Base-by-base conservation (phyloP, 2,113 vertebrate species). In the Globicephala melas region DNA sequence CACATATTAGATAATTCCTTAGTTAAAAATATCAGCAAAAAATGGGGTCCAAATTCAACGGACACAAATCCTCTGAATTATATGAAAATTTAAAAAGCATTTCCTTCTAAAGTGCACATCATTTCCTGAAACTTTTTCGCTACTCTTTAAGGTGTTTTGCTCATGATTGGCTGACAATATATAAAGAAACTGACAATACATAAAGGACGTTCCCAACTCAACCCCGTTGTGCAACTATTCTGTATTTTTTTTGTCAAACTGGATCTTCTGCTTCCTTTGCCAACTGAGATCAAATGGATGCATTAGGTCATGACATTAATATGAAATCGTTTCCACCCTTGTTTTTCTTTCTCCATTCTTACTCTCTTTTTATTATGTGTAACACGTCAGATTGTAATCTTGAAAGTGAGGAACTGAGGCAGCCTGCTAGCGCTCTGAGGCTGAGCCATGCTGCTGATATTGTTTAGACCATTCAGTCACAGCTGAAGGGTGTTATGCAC, bases 251-350 rank as follows among this genome's bases (percentile, higher is more conserved):
- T 62, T 10, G 92, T 85, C 81, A 62, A 77, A 97, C 97, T 86
- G 85, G 96, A 94, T 97, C 91, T 94, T 89, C 96, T 67, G 67
- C 97, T 95, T 97, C 63, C 88, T 73, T 73, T 96, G 97, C 97
- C 98, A 98, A n/a, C 58, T 95, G 97, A 92, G 92, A 97, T 97
- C 74, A 94, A 90, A 53, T 87, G 94, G 88, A 18, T 74, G 84
- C 21, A 70, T 96, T 89, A 81, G 80, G 81, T 97, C 96, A 97
- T 25, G 70, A 79, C 25, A 13, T 70, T 41, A 17, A 53, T 31
- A 62, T 41, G 71, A 83, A 70, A 80, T 36, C 1, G 31, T 79
- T 92, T 95, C 93, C 63, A 81, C n/a, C 65, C 58, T 80, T 96
- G 77, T 83, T 94, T 95, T 85, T 92, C 63, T 88, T 88, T 85